These are phyloP conservation scores for Podarcis siculus DNA, from an alignment of 2,797 vertebrate species.

Conservation along the genomic window DNA sequence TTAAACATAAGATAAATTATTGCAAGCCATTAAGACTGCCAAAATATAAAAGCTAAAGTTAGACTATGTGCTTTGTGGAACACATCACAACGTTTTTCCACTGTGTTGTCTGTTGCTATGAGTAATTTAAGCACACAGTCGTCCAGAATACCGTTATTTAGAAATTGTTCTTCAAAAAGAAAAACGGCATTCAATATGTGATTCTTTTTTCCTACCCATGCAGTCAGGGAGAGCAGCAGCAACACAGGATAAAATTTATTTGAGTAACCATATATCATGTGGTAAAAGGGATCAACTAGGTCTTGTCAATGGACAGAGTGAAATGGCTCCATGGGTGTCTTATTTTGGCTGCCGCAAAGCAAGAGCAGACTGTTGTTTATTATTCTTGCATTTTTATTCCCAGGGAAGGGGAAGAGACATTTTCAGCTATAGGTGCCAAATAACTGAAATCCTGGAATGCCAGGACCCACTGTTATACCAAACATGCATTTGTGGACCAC, in stretches of 20 bases:
- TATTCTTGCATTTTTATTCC: background rate
- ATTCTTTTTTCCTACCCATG: background rate
- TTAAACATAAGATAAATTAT: conserved; percentile 42
- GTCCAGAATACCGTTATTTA: conserved; percentile 17
- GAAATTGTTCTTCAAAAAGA: conserved; percentile 9
- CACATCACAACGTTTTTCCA: conserved; percentile 35
- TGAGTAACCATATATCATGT: conserved; percentile 29
- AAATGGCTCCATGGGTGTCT: background rate
- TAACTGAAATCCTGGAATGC: background rate
- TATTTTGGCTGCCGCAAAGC: background rate
- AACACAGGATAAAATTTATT: conserved; percentile 45
- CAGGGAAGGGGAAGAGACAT: background rate
- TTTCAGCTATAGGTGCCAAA: background rate
- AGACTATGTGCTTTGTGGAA: conserved; percentile 21
- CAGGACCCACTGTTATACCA: too few relatives aligned
- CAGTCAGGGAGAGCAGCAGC: background rate
- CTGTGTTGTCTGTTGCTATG: conserved; percentile 53
- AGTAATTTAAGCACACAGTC: conserved; percentile 43
- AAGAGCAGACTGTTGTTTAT: background rate
- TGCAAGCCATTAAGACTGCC: conserved; percentile 40
- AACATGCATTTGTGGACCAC: too few relatives aligned
- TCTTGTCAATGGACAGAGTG: background rate
- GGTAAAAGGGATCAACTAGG: too few relatives aligned
- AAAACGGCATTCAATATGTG: background rate
- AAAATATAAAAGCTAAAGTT: conserved; percentile 46